Conservation (phyloP, 2,797 vertebrate species). For the Iguana delicatissima region DNA sequence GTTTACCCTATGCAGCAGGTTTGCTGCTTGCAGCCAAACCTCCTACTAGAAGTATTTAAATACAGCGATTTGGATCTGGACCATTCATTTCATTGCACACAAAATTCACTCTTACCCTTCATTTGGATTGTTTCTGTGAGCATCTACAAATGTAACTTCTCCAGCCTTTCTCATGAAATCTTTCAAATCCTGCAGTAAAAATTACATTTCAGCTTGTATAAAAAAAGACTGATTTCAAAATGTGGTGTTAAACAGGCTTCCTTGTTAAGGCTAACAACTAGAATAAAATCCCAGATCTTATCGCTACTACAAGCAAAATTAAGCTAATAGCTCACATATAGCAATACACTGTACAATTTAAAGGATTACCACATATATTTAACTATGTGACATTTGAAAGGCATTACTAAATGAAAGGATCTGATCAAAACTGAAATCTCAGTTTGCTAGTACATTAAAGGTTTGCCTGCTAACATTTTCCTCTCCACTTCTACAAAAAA, state of each 20-base stretch:
- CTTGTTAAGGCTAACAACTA: conserved; percentile 43
- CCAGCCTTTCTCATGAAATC: conserved; percentile 96
- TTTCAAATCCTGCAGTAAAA: conserved; percentile 91
- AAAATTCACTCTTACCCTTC: conserved; percentile 85
- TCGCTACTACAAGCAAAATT: conserved; percentile 42
- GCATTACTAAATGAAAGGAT: conserved; percentile 44
- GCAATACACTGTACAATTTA: conserved; percentile 44
- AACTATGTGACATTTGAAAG: conserved; percentile 42
- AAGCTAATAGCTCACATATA: conserved; percentile 43
- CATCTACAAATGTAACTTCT: conserved; percentile 95
- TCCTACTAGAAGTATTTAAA: too few relatives aligned
- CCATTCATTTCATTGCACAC: neutral
- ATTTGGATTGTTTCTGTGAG: conserved; percentile 93
- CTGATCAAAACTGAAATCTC: conserved; percentile 18
- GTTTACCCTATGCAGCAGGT: neutral
- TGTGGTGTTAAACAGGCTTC: conserved; percentile 34
- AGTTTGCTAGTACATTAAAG: conserved; percentile 22
- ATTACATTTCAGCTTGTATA: conserved; percentile 62
- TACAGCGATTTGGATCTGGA: neutral
- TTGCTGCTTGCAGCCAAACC: neutral
- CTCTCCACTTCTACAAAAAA: conserved; percentile 57
- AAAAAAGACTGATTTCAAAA: conserved; percentile 26
- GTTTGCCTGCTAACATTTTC: conserved; percentile 45
- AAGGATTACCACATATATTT: conserved; percentile 47
- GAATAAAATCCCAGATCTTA: conserved; percentile 43